These are phyloP conservation scores for Caenorhabditis zanzibari DNA, from an alignment of 2,888 invertebrate species.

Conservation along the genomic window DNA sequence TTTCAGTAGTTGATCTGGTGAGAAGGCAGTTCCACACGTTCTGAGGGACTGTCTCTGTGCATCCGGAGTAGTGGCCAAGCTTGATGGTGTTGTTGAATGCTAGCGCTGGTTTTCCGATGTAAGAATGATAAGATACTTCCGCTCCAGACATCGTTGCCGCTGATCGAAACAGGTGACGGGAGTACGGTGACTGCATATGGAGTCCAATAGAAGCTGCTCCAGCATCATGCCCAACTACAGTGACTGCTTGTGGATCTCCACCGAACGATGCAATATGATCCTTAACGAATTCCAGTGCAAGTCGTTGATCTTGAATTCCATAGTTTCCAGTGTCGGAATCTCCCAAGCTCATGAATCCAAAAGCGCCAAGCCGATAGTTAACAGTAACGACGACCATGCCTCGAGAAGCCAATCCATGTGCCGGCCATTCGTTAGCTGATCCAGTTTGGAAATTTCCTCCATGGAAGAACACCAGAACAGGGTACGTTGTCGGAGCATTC, in stretches of 20 bases:
- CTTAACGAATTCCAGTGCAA: slow-evolving; percentile 85
- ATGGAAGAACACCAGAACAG: slow-evolving; percentile 86
- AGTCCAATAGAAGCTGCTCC: slow-evolving; percentile 85
- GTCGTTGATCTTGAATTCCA: slow-evolving; percentile 85
- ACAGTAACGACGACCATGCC: slow-evolving; percentile 86
- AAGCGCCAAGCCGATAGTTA: slow-evolving; percentile 86
- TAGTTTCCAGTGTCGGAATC: slow-evolving; percentile 85
- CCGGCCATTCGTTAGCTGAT: slow-evolving; percentile 85
- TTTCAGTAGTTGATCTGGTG: slow-evolving; percentile 80
- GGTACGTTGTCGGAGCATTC: slow-evolving; percentile 82
- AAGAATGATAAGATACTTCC: slow-evolving; percentile 83
- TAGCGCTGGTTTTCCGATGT: slow-evolving; percentile 81
- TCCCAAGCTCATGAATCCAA: slow-evolving; percentile 85
- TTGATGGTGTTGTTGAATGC: slow-evolving; percentile 83
- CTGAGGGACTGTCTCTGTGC: slow-evolving; percentile 73
- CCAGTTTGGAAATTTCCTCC: slow-evolving; percentile 86
- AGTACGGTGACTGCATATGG: slow-evolving; percentile 84
- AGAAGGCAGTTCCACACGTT: slow-evolving; percentile 82
- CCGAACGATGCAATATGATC: slow-evolving; percentile 90
- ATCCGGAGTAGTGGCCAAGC: slow-evolving; percentile 82
- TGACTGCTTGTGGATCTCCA: slow-evolving; percentile 90
- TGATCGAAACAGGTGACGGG: slow-evolving; percentile 81
- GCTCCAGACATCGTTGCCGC: slow-evolving; percentile 82
- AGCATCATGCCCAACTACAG: slow-evolving; percentile 91
- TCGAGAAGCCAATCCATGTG: slow-evolving; percentile 85